A percentile compares a stretch with the other conserved stretches of the same genome.
Evolutionary conservation across 30 jellyfish, hydroid and myxozoan species (phyloP).

Genomic region (Cassiopea xamachana): DNA sequence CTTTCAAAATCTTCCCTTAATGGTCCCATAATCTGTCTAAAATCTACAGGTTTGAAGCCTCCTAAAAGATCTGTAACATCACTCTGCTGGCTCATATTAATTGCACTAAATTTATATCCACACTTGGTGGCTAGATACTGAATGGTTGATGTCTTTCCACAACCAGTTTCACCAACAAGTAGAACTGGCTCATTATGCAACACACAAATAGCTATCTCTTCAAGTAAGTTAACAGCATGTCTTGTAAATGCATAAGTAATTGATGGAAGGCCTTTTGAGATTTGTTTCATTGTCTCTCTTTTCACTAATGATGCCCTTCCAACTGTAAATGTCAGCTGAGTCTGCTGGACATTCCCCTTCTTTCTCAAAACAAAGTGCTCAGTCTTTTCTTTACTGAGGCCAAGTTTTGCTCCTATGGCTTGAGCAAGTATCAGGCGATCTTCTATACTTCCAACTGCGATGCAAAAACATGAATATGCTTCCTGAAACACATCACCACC

Average conservation of each 20-base stretch:
- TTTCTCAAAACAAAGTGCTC: slow-evolving; percentile 64
- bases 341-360: slow-evolving; percentile 73
- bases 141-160: slow-evolving; percentile 96
- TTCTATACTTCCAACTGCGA: slow-evolving; percentile 58
- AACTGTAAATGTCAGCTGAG: slow-evolving; percentile 53
- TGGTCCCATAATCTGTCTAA: slow-evolving; percentile 69
- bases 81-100: slow-evolving; percentile 97
- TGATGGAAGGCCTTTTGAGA: neutral
- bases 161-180: slow-evolving; percentile 99
- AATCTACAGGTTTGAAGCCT: slow-evolving; percentile 93
- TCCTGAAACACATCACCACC: slow-evolving; percentile 73
- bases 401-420: slow-evolving; percentile 88
- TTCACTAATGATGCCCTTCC: slow-evolving; percentile 74
- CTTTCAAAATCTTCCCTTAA: slow-evolving; percentile 69
- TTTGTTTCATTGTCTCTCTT: neutral
- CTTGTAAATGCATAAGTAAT: slow-evolving; percentile 77
- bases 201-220: slow-evolving; percentile 83
- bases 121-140: slow-evolving; percentile 92
- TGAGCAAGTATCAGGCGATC: slow-evolving; percentile 63
- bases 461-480: slow-evolving; percentile 90
- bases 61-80: slow-evolving; percentile 96
- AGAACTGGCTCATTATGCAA: slow-evolving; percentile 85
- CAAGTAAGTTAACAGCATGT: slow-evolving; percentile 81
- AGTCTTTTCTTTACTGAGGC: slow-evolving; percentile 74
- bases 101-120: slow-evolving; percentile 85